Conservation (phyloP, 1,140 invertebrate species). For the Drosophila mayri region DNA sequence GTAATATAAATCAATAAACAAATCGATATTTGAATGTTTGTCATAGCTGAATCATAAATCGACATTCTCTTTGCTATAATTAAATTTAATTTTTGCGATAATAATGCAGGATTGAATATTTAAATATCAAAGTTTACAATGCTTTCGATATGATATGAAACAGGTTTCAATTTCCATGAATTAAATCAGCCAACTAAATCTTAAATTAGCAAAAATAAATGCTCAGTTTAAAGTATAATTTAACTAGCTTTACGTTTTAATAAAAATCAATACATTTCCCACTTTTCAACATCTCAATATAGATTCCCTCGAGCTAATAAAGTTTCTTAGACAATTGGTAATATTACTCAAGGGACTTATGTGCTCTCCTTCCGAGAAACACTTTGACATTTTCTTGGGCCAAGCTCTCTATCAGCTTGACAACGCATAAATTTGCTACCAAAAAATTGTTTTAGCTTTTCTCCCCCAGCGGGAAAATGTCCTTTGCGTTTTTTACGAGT, state of each 20-base stretch:
- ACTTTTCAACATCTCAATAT: neutral
- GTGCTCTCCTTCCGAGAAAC: neutral
- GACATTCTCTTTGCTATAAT: neutral
- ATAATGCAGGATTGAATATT: no score
- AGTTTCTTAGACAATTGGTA: constrained; percentile 11
- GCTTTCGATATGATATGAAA: no score
- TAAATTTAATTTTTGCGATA: no score
- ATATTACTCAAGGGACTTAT: constrained; percentile 9
- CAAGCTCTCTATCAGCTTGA: constrained; percentile 40
- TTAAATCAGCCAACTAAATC: neutral
- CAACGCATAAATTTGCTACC: constrained; percentile 29
- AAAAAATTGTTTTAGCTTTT: constrained; percentile 32
- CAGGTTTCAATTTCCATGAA: no score
- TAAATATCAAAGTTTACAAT: no score
- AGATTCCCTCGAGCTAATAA: constrained; percentile 2
- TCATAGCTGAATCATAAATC: neutral
- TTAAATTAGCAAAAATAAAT: neutral
- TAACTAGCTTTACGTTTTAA: neutral
- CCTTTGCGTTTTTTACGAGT: constrained; percentile 2
- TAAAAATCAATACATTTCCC: neutral
- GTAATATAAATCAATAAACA: neutral
- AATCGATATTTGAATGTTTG: neutral
- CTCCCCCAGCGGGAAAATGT: neutral
- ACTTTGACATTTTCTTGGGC: constrained; percentile 2
- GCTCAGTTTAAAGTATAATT: no score